These are phyloP conservation scores for Microctenopoma stevenorrisi DNA, from an alignment of 2,797 vertebrate genomes.

Conservation along the genomic window DNA sequence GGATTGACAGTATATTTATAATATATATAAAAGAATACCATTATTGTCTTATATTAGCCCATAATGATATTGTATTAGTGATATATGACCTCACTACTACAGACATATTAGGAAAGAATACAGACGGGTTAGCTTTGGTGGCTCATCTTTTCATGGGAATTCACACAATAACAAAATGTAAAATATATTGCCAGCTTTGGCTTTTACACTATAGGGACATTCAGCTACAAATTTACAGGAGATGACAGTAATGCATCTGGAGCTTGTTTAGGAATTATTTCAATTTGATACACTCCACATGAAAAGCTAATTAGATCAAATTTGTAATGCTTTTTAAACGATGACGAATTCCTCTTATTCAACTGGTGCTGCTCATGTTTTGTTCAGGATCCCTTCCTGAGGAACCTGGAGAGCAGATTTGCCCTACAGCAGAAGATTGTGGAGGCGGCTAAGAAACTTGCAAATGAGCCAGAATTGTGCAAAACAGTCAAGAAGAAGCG, in stretches of 20 bases:
- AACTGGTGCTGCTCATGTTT: constrained; percentile 4
- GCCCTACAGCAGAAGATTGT: constrained; percentile 97
- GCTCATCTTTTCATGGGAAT: background rate
- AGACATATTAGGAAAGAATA: background rate
- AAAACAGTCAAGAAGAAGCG: constrained; percentile 97
- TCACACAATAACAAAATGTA: background rate
- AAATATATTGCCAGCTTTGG: background rate
- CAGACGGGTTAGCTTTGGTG: background rate
- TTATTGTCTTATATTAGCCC: too few relatives aligned
- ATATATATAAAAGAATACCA: too few relatives aligned
- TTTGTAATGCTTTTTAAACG: background rate
- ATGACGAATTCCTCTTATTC: background rate
- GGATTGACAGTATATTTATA: too few relatives aligned
- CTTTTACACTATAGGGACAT: background rate
- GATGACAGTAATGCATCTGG: background rate
- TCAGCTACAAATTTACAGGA: background rate
- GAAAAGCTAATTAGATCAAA: background rate
- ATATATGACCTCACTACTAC: background rate
- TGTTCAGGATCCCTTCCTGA: constrained; percentile 90
- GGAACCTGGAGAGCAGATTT: constrained; percentile 95
- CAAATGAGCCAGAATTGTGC: constrained; percentile 90
- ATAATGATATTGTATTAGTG: too few relatives aligned
- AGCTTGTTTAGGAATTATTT: background rate
- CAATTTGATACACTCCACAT: background rate
- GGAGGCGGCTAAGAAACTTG: constrained; percentile 95